Percentiles rank a stretch among this genome's conserved stretches.
Evolutionary conservation across 2,113 vertebrate species (phyloP).

Genomic region (Lamprologus lemairii): DNA sequence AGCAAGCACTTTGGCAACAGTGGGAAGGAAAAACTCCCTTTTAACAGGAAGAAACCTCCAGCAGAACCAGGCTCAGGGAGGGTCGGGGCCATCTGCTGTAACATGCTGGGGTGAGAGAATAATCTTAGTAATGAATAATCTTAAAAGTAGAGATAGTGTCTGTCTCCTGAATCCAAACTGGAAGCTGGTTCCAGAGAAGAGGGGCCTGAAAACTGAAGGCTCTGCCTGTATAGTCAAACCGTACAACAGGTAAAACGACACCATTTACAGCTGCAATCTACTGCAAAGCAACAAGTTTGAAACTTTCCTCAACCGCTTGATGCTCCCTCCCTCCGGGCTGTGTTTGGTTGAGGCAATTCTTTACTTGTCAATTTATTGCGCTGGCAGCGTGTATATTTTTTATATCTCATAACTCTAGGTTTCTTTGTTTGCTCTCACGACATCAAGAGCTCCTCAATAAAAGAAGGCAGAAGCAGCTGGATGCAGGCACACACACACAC

Average conservation of each 20-base stretch:
- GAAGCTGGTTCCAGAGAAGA: background rate
- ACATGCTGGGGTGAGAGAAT: background rate
- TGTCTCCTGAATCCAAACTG: background rate
- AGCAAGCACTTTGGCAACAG: background rate
- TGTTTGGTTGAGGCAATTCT: background rate
- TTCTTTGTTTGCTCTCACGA: background rate
- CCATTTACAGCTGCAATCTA: background rate
- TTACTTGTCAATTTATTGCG: background rate
- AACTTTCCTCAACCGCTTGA: background rate
- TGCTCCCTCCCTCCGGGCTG: background rate
- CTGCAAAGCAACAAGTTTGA: background rate
- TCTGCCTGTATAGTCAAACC: background rate
- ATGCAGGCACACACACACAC: background rate
- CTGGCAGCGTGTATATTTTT: background rate
- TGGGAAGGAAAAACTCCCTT: background rate
- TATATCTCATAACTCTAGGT: background rate
- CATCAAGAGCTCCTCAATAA: background rate
- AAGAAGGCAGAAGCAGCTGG: background rate
- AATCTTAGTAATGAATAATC: background rate
- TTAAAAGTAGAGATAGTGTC: background rate
- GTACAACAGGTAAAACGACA: background rate
- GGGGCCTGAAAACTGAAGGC: background rate
- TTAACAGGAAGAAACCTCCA: background rate
- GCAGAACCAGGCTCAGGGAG: background rate
- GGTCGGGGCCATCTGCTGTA: background rate